Base-by-base conservation (phyloP, 1,140 invertebrate genomes). In the Gyrodactylus salaris region DNA sequence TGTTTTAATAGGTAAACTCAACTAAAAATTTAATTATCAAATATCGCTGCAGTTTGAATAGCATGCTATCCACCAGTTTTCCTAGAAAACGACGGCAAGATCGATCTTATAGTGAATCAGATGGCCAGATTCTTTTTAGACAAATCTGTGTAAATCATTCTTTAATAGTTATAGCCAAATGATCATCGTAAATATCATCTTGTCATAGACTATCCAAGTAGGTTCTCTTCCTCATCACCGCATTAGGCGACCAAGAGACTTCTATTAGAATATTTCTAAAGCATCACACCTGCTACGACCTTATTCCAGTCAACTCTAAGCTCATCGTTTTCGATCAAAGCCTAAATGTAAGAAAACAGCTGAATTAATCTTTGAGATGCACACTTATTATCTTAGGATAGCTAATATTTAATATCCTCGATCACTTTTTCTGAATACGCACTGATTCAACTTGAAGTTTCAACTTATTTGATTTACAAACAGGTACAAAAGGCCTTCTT, bases 311-410 rank as follows among this genome's bases (percentile, higher is more conserved):
- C 69, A 92, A 89, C 78, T 89, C 89, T 72, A 96, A 96, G 83
- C 82, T 96, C 77, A 90, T 96, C 73, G 89, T 96, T 69, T 96
- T 96, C 81, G 92, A 96, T 82, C 94, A 89, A 1, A 88, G 91
- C 78, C 84, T 96, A 25, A 74, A 70, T 74, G 74, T 74, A 23
- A 74, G 19, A 24, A n/a, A n/a, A n/a, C n/a, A n/a, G n/a, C n/a
- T n/a, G n/a, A n/a, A n/a, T 68, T n/a, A 20, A 68, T 20, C 54
- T 68, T 20, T 20, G 54, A 20, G 54, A 20, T 20, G n/a, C 19
- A 20, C 19, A 20, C n/a, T n/a, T 20, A 68, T 68, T 20, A 19
- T 20, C n/a, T 68, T 20, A 68, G n/a, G n/a, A n/a, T n/a, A n/a
- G n/a, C n/a, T n/a, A n/a, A n/a, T n/a, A n/a, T n/a, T n/a, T n/a